Evolutionary conservation across 2,888 invertebrate genomes (phyloP).

Genomic region (Drosophila parthenogenetica): DNA sequence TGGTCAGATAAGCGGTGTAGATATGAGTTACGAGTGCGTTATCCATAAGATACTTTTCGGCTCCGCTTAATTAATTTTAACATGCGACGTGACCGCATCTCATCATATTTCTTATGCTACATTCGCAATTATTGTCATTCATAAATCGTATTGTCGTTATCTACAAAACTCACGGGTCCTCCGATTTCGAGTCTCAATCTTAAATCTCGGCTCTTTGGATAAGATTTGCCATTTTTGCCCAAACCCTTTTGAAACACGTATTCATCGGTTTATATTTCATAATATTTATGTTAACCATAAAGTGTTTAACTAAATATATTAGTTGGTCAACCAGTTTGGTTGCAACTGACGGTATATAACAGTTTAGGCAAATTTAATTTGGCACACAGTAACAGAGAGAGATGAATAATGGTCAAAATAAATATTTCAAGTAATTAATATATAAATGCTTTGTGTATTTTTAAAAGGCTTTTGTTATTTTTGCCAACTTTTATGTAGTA

Average conservation of each 20-base stretch:
- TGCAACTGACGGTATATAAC: neutral
- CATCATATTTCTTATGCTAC: slow-evolving; percentile 52
- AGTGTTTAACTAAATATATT: neutral
- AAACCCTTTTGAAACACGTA: slow-evolving; percentile 28
- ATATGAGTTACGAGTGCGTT: slow-evolving; percentile 50
- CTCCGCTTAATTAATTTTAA: slow-evolving; percentile 67
- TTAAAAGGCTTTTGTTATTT: neutral
- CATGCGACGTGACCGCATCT: slow-evolving; percentile 61
- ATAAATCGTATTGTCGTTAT: slow-evolving; percentile 72
- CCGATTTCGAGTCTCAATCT: neutral
- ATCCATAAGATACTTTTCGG: slow-evolving; percentile 65
- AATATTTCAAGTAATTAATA: neutral
- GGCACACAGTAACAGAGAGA: neutral
- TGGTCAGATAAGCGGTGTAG: slow-evolving; percentile 59
- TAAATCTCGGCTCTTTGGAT: slow-evolving; percentile 22
- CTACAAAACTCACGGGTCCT: slow-evolving; percentile 28
- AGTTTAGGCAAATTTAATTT: neutral
- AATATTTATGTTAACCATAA: slow-evolving; percentile 9
- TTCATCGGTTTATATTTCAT: slow-evolving; percentile 36
- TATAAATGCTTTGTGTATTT: neutral
- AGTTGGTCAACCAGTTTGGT: neutral
- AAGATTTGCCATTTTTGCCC: slow-evolving; percentile 35
- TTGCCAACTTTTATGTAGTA: neutral
- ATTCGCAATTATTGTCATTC: slow-evolving; percentile 69
- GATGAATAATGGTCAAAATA: neutral